Conservation (phyloP, 2,888 invertebrate genomes). For the Apomyelois bistriatella region DNA sequence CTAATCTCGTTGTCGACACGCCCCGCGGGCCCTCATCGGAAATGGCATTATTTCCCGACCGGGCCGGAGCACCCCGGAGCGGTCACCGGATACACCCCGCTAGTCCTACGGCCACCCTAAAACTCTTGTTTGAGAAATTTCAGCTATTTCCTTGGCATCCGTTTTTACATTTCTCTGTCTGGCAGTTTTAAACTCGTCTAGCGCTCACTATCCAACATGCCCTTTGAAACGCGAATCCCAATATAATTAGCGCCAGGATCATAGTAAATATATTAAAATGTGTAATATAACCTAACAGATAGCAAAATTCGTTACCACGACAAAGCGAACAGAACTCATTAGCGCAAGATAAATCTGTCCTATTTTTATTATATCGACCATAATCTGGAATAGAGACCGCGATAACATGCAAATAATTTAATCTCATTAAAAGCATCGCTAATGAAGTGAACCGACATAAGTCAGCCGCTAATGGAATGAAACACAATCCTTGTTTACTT, state of each 20-base stretch:
- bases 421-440: conserved; percentile 45
- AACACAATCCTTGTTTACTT: conserved; percentile 47
- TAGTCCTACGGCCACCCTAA: conserved; percentile 29
- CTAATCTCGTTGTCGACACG: conserved; percentile 64
- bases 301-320: neutral
- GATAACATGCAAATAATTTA: conserved; percentile 33
- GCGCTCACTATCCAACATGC: neutral
- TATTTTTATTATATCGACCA: conserved; percentile 8
- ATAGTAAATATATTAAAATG: neutral
- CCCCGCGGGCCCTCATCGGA: conserved; percentile 70
- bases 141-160: conserved; percentile 46
- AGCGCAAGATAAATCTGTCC: conserved; percentile 13
- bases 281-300: neutral
- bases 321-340: conserved; percentile 9
- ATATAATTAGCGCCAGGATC: neutral
- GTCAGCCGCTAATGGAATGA: conserved; percentile 48
- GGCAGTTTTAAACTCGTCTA: conserved; percentile 11
- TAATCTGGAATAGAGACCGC: conserved; percentile 16
- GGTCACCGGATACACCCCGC: conserved; percentile 62
- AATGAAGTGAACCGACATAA: conserved; percentile 40
- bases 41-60: conserved; percentile 69
- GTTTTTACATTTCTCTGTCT: conserved; percentile 39
- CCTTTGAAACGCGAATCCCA: conserved; percentile 2
- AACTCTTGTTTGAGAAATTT: conserved; percentile 49
- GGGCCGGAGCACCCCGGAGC: conserved; percentile 39